Base-by-base conservation (phyloP, 2,888 invertebrate genomes). In the Camponotus fellah region DNA sequence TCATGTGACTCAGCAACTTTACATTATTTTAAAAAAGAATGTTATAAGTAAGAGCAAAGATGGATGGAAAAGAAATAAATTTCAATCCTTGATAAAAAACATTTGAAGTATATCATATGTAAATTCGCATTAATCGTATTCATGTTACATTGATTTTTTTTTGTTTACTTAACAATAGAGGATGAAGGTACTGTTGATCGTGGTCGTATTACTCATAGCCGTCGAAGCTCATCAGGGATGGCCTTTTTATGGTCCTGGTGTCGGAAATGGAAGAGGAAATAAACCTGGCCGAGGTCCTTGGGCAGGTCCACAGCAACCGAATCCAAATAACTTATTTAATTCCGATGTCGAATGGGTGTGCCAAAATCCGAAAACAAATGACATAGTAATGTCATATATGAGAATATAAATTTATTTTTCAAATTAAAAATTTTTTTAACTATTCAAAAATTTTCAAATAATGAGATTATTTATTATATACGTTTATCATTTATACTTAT, bases 321-420 rank as follows among this genome's bases (percentile, higher is more conserved):
- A 8, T 12, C 79, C n/a, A 60, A 79, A 58, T 9, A 79, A 46
- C 43, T 8, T 26, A 65, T 17, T 53, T n/a, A 9, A 5, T 68
- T 68, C 77, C 32, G 43, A 77, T 1, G 21, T 79, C 2, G 79
- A 79, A 10, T 79, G 79, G 79, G 46, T 71, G 17, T 79, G 79
- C 60, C 71, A 46, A 60, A 79, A 60, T 1, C 58, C 79, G 14
- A 58, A 32, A 34, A 79, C 79, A 12, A 71, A 71, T 4, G 71
- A 79, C 4, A 37, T 79, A 8, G 79, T 69, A 49, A 69, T 53
- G 12, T 69, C 9, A 21, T 14, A 60, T 60, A 14, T 60, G 32
- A 17, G 6, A 60, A 14, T 4, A 60, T 1, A 65, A 66, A 66
- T n/a, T 43, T 66, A 21, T 65, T 21, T 66, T 2, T 21, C 6